Conservation (phyloP, 2,113 vertebrate genomes). For the Panthera tigris region DNA sequence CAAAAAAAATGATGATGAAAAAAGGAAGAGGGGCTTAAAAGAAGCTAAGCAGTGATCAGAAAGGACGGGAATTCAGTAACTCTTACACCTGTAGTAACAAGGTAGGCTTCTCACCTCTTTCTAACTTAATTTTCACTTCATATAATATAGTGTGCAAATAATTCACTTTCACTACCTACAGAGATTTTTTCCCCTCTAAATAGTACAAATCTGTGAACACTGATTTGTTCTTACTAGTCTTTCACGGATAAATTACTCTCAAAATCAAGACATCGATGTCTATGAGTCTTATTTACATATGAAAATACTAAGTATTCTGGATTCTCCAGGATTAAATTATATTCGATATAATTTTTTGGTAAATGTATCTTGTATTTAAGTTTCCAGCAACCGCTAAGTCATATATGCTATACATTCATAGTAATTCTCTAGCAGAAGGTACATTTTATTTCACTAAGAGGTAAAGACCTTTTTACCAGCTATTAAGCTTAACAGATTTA, state of each 20-base stretch:
- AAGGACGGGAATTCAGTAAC: conserved; percentile 29
- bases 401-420: background rate
- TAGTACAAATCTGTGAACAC: conserved; percentile 4
- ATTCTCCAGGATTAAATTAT: conserved; percentile 47
- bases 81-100: background rate
- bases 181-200: background rate
- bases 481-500: conserved; percentile 39
- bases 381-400: conserved; percentile 40
- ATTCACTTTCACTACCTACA: conserved; percentile 24
- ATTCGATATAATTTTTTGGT: conserved; percentile 43
- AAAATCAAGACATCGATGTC: conserved; percentile 10
- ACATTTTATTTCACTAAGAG: conserved; percentile 24
- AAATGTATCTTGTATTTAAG: conserved; percentile 46
- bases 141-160: background rate
- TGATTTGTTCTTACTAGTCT: background rate
- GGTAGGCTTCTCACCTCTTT: background rate
- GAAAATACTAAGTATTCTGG: conserved; percentile 38
- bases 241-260: conserved; percentile 20
- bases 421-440: conserved; percentile 21
- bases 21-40: background rate
- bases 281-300: conserved; percentile 25
- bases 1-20: background rate
- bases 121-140: conserved; percentile 25
- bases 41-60: background rate
- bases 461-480: background rate